Evolutionary conservation across 2,797 vertebrate species (phyloP).

Genomic region (Hoplostethus mediterraneus): DNA sequence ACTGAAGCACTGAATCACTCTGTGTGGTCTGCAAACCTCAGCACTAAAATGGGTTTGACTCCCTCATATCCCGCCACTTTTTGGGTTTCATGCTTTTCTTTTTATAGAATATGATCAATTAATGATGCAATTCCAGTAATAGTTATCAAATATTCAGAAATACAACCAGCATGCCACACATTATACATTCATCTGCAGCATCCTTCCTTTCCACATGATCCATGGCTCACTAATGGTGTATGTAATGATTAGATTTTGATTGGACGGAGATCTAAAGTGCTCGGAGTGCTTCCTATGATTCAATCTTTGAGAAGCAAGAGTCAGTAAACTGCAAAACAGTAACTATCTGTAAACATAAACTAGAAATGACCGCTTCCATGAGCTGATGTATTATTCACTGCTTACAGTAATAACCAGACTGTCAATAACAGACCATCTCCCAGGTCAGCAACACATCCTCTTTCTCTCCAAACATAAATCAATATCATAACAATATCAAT

Average conservation of each 20-base stretch:
- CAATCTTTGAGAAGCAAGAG: not conserved
- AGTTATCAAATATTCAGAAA: conserved; percentile 42
- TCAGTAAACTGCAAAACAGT: not conserved
- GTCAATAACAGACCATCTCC: not conserved
- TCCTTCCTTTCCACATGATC: not conserved
- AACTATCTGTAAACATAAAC: not conserved
- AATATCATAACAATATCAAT: not conserved
- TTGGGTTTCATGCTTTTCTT: conserved; percentile 1
- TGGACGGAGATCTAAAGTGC: conserved; percentile 13
- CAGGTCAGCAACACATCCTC: not conserved
- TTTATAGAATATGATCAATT: conserved; percentile 19
- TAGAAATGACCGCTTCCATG: not conserved
- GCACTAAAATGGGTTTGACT: conserved; percentile 29
- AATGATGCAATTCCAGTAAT: not conserved
- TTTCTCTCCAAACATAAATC: conserved; percentile 9
- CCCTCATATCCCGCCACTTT: not conserved
- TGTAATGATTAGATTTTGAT: conserved; percentile 1
- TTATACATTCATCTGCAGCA: conserved; percentile 3
- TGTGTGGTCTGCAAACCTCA: conserved; percentile 32
- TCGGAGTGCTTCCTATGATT: conserved; percentile 27
- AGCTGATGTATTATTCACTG: not conserved
- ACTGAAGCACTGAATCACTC: conserved; percentile 14
- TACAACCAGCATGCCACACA: conserved; percentile 6
- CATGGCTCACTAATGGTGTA: not conserved
- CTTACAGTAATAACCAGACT: not conserved